Percentiles rank a stretch among this genome's conserved stretches.
Conservation (phyloP, 2,888 invertebrate species). For the Euzophera pinguis region DNA sequence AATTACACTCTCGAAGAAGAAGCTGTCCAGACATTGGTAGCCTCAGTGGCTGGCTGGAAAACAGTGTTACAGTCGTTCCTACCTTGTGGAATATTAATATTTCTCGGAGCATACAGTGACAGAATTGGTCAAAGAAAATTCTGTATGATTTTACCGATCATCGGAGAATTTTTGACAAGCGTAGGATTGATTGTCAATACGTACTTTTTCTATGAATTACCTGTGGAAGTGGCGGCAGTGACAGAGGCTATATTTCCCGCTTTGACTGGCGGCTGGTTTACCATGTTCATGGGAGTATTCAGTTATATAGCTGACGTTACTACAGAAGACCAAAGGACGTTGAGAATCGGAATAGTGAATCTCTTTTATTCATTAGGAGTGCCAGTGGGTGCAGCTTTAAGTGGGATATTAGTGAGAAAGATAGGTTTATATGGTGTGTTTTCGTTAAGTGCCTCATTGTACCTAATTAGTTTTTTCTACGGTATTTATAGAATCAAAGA, state of each 20-base stretch:
- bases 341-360: constrained; percentile 92
- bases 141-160: constrained; percentile 90
- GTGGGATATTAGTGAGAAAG: constrained; percentile 87
- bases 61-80: constrained; percentile 90
- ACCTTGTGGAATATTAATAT: constrained; percentile 88
- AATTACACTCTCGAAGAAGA: constrained; percentile 80
- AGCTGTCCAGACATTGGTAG: constrained; percentile 86
- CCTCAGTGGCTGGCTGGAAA: constrained; percentile 92
- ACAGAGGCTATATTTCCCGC: constrained; percentile 91
- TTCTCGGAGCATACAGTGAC: constrained; percentile 90
- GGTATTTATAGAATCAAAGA: constrained; percentile 87
- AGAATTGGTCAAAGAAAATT: constrained; percentile 85
- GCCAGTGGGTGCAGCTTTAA: constrained; percentile 92
- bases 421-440: constrained; percentile 92
- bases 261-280: constrained; percentile 91
- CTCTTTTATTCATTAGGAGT: constrained; percentile 93
- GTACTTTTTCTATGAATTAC: constrained; percentile 87
- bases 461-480: constrained; percentile 86
- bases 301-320: constrained; percentile 94
- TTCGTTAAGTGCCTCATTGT: constrained; percentile 86
- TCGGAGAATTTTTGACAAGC: constrained; percentile 89
- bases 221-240: constrained; percentile 89
- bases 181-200: constrained; percentile 89
- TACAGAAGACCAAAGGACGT: constrained; percentile 89
- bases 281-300: constrained; percentile 94